Percentiles rank a stretch among this genome's conserved stretches.
Evolutionary conservation across 2,113 vertebrate genomes (phyloP).

Genomic region (Engystomops pustulosus): DNA sequence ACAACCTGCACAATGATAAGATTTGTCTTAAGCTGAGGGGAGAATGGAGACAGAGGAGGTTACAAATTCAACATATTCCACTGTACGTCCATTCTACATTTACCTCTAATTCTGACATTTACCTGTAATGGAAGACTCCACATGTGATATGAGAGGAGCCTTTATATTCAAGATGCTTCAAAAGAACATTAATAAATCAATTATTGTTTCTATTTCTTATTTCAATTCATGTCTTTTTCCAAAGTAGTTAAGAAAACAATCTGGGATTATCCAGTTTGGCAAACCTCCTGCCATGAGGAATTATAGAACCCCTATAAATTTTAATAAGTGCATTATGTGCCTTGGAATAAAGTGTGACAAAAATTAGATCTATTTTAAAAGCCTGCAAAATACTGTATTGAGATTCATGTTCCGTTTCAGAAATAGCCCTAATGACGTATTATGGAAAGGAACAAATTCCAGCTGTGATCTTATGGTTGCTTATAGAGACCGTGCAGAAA

Average conservation of each 20-base stretch:
- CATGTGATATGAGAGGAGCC: too few species aligned
- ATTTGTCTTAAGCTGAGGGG: too few species aligned
- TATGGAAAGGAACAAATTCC: slow-evolving; percentile 46
- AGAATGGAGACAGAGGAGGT: too few species aligned
- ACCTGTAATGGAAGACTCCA: too few species aligned
- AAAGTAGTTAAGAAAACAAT: neutral
- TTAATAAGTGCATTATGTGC: slow-evolving; percentile 17
- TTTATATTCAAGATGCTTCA: neutral
- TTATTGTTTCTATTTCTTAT: neutral
- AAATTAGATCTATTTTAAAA: slow-evolving; percentile 41
- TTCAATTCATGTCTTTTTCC: neutral
- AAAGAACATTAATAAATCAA: neutral
- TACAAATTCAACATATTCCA: too few species aligned
- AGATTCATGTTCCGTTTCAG: neutral
- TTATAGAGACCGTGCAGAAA: slow-evolving; percentile 54
- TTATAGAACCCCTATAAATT: slow-evolving; percentile 14
- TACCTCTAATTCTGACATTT: too few species aligned
- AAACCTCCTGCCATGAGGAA: neutral
- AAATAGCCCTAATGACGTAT: neutral
- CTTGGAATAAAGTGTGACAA: slow-evolving; percentile 6
- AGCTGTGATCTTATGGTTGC: neutral
- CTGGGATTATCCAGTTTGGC: slow-evolving; percentile 17
- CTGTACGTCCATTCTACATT: too few species aligned
- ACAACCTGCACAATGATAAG: too few species aligned
- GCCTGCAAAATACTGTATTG: neutral